Percentiles rank a stretch among this genome's conserved stretches.
Conservation (phyloP, 2,113 vertebrate species). For the Phalacrocorax brasilianus region DNA sequence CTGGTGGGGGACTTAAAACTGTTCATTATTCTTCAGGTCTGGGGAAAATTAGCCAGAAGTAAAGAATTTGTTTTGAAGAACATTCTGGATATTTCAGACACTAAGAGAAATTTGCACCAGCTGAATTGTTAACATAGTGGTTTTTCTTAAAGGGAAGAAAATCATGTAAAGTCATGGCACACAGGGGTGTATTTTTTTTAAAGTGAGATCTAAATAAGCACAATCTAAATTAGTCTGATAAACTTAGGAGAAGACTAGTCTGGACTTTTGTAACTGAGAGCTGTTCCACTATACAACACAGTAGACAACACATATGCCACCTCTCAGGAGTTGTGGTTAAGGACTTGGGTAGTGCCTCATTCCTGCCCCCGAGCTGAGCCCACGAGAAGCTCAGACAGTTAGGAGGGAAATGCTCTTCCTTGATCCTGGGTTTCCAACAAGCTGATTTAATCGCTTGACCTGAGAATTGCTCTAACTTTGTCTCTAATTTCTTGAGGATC, state of each 20-base stretch:
- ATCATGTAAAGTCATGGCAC: not conserved
- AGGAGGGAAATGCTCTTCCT: not conserved
- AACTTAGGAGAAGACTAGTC: not conserved
- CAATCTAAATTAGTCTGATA: not conserved
- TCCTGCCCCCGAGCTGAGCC: not conserved
- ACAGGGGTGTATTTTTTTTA: not conserved
- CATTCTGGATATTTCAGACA: slow-evolving; percentile 14
- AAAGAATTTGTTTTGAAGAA: slow-evolving; percentile 11
- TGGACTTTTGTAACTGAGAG: not conserved
- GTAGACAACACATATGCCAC: not conserved
- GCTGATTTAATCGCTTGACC: not conserved
- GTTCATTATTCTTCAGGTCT: slow-evolving; percentile 19
- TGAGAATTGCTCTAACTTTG: slow-evolving; percentile 8
- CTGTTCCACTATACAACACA: fast-evolving
- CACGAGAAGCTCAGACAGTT: not conserved
- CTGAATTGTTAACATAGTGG: not conserved
- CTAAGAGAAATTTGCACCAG: slow-evolving; percentile 7
- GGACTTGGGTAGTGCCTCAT: not conserved
- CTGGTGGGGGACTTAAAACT: not conserved
- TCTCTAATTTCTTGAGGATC: slow-evolving; percentile 25
- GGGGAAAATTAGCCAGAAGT: slow-evolving; percentile 21
- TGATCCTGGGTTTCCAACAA: slow-evolving; percentile 3
- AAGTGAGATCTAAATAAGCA: not conserved
- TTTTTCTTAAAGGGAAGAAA: slow-evolving; percentile 14
- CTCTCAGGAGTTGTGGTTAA: not conserved